Base-by-base conservation (phyloP, 2,888 invertebrate species). In the Trileptium ribeirensis region DNA sequence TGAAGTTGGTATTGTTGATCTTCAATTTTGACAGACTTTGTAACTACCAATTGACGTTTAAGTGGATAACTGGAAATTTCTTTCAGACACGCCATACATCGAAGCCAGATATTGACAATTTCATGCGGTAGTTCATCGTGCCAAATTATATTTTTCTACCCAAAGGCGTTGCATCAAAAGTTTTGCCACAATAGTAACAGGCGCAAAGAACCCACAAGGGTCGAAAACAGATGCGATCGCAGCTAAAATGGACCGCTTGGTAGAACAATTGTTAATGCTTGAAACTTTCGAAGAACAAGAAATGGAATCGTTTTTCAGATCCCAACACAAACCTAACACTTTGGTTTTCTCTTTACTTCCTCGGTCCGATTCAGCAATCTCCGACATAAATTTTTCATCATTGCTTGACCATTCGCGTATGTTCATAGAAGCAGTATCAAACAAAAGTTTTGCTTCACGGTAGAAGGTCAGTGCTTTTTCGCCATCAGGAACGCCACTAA, bases 121-220 rank as follows among this genome's bases (percentile, higher is more conserved):
- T 8, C 8, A 51, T 8, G 8, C 24, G 51, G 51, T 8, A 51
- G 51, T 24, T 24, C 51, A 51, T 51, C 51, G 51, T 51, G 8
- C 51, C 51, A 51, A 8, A 8, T 36, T 24, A 24, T 15, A 24
- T 51, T 51, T 51, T 51, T 51, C 8, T 15, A 51, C 51, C 51
- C 51, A 51, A 24, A 51, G 51, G 8, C 8, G 8, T 51, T 51
- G 51, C 8, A 51, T 51, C 51, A 51, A 24, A 8, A 51, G 82
- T 75, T 86, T 87, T 0, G 81, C 80, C 15, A 74, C 31, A 40
- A 83, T 81, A 15, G 34, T 82, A 36, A 83, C 82, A 31, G 82
- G 83, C 0, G 51, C 79, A 31, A 83, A n/a, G 2, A 84, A 77
- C 2, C 85, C 86, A 33, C 84, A 38, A 19, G 84, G 83, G 74